Percentiles rank a stretch among this genome's conserved stretches.
These are phyloP conservation scores for Atherix ibis DNA, from an alignment of 2,888 invertebrate genomes.

Conservation along the genomic window DNA sequence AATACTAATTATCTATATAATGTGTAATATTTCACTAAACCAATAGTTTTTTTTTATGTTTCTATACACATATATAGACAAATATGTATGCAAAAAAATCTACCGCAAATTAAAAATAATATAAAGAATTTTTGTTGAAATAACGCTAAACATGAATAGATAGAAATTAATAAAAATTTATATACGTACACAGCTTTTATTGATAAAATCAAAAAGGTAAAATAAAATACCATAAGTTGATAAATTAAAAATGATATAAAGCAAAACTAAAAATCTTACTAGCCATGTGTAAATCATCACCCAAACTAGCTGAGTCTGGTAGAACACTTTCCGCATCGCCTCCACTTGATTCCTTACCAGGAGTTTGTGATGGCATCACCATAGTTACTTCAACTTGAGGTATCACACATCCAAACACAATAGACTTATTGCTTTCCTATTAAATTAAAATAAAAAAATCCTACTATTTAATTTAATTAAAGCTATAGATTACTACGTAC, in stretches of 20 bases:
- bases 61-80: no score
- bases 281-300: slow-evolving; percentile 52
- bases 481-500: slow-evolving; percentile 15
- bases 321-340: slow-evolving; percentile 73
- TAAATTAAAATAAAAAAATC: slow-evolving; percentile 1
- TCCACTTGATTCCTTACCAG: slow-evolving; percentile 72
- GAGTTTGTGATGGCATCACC: slow-evolving; percentile 69
- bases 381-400: slow-evolving; percentile 79
- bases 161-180: no score
- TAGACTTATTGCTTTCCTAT: slow-evolving; percentile 31
- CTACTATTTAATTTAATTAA: background rate
- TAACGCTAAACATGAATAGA: no score
- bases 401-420: slow-evolving; percentile 61
- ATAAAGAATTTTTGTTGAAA: no score
- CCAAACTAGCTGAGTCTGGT: slow-evolving; percentile 71
- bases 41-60: no score
- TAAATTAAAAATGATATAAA: slow-evolving; percentile 8
- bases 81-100: no score
- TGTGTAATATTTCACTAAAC: no score
- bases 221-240: no score
- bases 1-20: no score
- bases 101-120: no score
- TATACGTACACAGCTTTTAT: no score
- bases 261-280: slow-evolving; percentile 36
- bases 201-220: no score